Conservation (phyloP, 2,888 invertebrate genomes). For the Thereva nobilitata region DNA sequence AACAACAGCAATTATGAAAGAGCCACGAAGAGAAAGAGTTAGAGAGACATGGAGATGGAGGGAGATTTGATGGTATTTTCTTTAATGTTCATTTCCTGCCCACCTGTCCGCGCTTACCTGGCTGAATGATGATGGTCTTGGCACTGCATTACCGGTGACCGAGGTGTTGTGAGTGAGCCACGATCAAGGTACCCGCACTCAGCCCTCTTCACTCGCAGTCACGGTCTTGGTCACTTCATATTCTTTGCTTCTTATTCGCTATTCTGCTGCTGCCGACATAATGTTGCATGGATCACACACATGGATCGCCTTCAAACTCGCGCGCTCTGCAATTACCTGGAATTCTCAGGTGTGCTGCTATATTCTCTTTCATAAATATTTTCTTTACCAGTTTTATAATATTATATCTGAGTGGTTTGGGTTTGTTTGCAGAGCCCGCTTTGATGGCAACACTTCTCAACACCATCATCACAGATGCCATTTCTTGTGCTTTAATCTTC, state of each 20-base stretch:
- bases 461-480: too few species aligned
- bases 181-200: not conserved
- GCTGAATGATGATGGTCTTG: not conserved
- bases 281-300: too few species aligned
- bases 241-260: not conserved
- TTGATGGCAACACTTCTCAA: too few species aligned
- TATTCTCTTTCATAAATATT: constrained; percentile 3
- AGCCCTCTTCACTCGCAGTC: not conserved
- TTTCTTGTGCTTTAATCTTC: too few species aligned
- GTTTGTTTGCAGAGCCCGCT: too few species aligned
- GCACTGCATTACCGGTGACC: constrained; percentile 19
- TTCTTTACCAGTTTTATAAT: not conserved
- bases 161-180: not conserved
- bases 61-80: constrained; percentile 1
- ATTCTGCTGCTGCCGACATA: constrained; percentile 1
- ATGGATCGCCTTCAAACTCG: not conserved
- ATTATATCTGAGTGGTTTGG: too few species aligned
- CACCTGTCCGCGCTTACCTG: constrained; percentile 3
- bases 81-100: not conserved
- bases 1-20: not conserved
- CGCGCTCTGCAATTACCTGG: constrained; percentile 10
- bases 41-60: not conserved
- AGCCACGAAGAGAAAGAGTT: constrained; percentile 2
- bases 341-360: not conserved
- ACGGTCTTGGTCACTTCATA: constrained; percentile 12